Evolutionary conservation across 1,140 invertebrate species (phyloP), one percentile per base, ranked within the genome.

Genomic region (Acromyrmex echinatior): DNA sequence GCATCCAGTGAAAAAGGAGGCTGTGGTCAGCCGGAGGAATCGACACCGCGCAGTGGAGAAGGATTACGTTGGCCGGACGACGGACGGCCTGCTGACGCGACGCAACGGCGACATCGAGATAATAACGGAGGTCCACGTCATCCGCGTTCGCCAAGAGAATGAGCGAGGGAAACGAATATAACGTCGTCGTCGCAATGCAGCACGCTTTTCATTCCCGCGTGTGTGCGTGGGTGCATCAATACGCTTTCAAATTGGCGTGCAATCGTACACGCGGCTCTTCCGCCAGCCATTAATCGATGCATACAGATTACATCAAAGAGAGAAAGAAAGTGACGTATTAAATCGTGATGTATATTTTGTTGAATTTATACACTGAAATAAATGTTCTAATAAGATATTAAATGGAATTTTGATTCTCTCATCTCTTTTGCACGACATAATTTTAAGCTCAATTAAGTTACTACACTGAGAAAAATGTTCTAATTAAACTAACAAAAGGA

Each of bases 231-330:
- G 14, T 49, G 49, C 35, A n/a, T 85, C 51, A 74, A 60, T 88
- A 49, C 35, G 35, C 68, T 80, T 88, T 88, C 21, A 86, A 88
- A 86, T 63, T 60, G 78, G 2, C 63, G 65, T 56, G 58, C 39
- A 56, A 53, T 76, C 70, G 76, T 65, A 60, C 60, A 53, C 58
- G 56, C 12, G 66, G 53, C 35, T 71, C 49, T 71, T 81, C 51
- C 49, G 16, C 14, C 79, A 6, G 21, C 51, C 7, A 18, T 10
- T 21, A 51, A 49, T 82, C 39, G n/a, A 12, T 7, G 63, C 80
- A 35, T n/a, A 62, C 51, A 56, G 56, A 82, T 18, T 18, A 60
- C 39, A 18, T 0, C 18, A 35, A 10, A 25, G 39, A 63, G 25
- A 63, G 25, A 63, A 62, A 63, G 12, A 74, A 18, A 16, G n/a